Conservation (phyloP, 1,140 invertebrate species). For the Zaprionus taronus region DNA sequence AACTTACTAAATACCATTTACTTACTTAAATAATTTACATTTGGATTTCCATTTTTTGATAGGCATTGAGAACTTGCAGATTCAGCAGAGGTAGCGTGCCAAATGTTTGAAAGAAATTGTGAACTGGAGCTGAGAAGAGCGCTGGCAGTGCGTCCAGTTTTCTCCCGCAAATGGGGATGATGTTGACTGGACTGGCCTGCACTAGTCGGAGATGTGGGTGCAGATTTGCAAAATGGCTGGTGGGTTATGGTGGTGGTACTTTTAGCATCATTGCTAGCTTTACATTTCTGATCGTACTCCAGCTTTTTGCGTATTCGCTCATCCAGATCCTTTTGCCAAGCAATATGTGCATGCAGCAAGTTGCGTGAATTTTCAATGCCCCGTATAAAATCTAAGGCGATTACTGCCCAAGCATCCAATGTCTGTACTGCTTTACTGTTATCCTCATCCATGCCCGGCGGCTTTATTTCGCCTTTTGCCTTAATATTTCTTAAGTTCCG, state of each 20-base stretch:
- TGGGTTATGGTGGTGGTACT: neutral
- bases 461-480: constrained; percentile 90
- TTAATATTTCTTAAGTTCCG: constrained; percentile 93
- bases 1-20: constrained; percentile 9
- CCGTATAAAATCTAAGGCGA: constrained; percentile 68
- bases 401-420: constrained; percentile 89
- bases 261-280: neutral
- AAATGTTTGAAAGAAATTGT: constrained; percentile 88
- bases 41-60: constrained; percentile 34
- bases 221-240: constrained; percentile 30
- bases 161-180: constrained; percentile 40
- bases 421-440: constrained; percentile 90
- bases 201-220: constrained; percentile 65
- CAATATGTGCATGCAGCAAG: constrained; percentile 54
- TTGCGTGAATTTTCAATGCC: constrained; percentile 56
- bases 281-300: constrained; percentile 51
- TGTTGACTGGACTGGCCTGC: neutral
- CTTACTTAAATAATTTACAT: constrained; percentile 49
- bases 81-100: constrained; percentile 84
- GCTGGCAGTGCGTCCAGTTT: constrained; percentile 33
- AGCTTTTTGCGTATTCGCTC: constrained; percentile 54
- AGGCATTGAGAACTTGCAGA: constrained; percentile 6
- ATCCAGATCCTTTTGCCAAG: constrained; percentile 65
- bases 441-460: constrained; percentile 89
- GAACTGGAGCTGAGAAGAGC: constrained; percentile 85